Evolutionary conservation across 2,113 vertebrate species (phyloP), one percentile per base, ranked within the genome.

Genomic region (Pterophyllum scalare): DNA sequence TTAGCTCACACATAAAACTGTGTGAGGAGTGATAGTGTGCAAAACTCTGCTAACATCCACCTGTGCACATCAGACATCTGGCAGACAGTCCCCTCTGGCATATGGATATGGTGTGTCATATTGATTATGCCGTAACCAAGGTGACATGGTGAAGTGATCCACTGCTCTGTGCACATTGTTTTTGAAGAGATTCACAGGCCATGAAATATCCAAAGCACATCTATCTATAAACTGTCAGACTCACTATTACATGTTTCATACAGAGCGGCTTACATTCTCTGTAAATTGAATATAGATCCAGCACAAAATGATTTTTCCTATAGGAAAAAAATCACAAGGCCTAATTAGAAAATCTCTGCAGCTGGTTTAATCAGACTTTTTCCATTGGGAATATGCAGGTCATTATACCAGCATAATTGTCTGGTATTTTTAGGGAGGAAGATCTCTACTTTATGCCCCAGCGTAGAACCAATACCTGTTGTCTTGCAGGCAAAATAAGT

Each of bases 351-450:
- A 88, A 89, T 89, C 72, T 87, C 75, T 82, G 87, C 87, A 86
- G 92, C 88, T 90, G 78, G 60, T 94, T 84, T 95, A 95, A 95
- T 95, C 94, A 95, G 92, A 87, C 86, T 85, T 56, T 93, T 92
- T 88, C 95, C 94, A 80, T 14, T 59, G 95, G 93, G 96, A 89
- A 86, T 91, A 87, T 81, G 74, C 38, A 92, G 89, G 90, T 91
- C 93, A 96, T 95, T 96, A 95, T 80, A 87, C 57, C 90, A 62
- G 87, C 52, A 60, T 96, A 96, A 96, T 96, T 95, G 92, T 95
- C 80, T 95, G 95, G 96, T 96, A 96, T 96, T 96, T 96, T 96
- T 96, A 96, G 96, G 82, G 87, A 92, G 75, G 87, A 89, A 86
- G 78, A 93, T 89, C 84, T 93, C 88, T 88, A 79, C 84, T 64